Evolutionary conservation across 2,113 vertebrate species (phyloP), one percentile per base, ranked within the genome.

Genomic region (Gopherus evgoodei): DNA sequence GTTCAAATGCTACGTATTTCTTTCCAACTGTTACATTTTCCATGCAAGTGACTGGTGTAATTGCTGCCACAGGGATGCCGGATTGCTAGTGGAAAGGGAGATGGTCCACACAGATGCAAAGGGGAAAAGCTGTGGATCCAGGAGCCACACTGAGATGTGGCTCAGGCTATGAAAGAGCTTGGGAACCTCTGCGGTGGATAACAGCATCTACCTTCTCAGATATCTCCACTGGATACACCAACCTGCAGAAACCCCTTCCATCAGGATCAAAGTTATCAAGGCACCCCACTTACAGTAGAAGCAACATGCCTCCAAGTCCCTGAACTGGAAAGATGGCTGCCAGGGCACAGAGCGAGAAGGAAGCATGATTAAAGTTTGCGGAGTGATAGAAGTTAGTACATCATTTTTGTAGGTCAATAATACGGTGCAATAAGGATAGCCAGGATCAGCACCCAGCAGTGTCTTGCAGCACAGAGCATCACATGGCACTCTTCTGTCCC

Each of bases 71-170:
- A 21, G 89, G 91, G 80, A 94, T 56, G 54, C 54, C 4, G 7
- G 54, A 56, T 22, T 56, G 54, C 54, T 56, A 25, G 54, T 56
- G 22, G 24, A 56, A 22, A 79, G 27, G 87, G 86, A 83, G 95
- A 94, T 95, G 92, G 94, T 90, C 97, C 92, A 89, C 47, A 84
- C 88, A 95, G 96, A 93, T 94, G 90, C 94, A 88, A 94, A 91
- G 85, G 95, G 31, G 95, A 97, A 84, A 96, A 56, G 54, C 22
- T 95, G 95, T 81, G 93, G 92, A 91, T 90, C 91, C 97, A 94
- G 93, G 96, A 97, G 96, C 93, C 87, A 87, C 93, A 35, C 91
- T 57, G 87, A 96, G 97, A 97, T 96, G 96, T 95, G 87, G 83
- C 53, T 95, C 24, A 7, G 94, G 57, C 93, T 94, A 76, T 81